Percentiles rank a stretch among this genome's conserved stretches.
Evolutionary conservation across 2,888 invertebrate genomes (phyloP).

Genomic region (Monopis laevigella): DNA sequence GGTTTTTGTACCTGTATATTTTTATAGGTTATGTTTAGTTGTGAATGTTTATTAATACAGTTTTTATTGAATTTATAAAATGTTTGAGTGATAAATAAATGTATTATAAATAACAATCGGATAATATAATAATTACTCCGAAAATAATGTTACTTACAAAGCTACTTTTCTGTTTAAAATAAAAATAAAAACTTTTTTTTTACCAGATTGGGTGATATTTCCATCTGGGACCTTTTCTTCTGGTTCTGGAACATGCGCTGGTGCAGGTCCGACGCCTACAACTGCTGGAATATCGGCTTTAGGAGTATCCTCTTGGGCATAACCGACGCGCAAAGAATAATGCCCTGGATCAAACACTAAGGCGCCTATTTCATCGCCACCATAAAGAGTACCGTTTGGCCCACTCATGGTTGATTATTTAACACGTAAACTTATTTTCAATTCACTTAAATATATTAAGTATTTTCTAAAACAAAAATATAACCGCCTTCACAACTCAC

Average conservation of each 20-base stretch:
- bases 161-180: neutral
- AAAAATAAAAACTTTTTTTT: conserved; percentile 13
- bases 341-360: conserved; percentile 93
- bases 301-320: conserved; percentile 98
- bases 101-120: neutral
- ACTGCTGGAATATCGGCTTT: conserved; percentile 97
- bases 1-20: conserved; percentile 35
- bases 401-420: conserved; percentile 42
- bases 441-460: no score
- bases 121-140: neutral
- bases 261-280: conserved; percentile 83
- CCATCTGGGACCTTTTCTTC: conserved; percentile 81
- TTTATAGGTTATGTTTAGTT: conserved; percentile 8
- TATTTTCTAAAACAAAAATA: no score
- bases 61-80: neutral
- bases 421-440: no score
- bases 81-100: neutral
- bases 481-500: no score
- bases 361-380: conserved; percentile 98
- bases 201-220: conserved; percentile 71
- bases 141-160: neutral
- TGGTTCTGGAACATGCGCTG: conserved; percentile 74
- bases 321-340: conserved; percentile 84
- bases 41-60: neutral
- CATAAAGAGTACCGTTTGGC: conserved; percentile 79